Conservation (phyloP, 2,797 vertebrate species). For the Parauchenoglanis ngamensis region DNA sequence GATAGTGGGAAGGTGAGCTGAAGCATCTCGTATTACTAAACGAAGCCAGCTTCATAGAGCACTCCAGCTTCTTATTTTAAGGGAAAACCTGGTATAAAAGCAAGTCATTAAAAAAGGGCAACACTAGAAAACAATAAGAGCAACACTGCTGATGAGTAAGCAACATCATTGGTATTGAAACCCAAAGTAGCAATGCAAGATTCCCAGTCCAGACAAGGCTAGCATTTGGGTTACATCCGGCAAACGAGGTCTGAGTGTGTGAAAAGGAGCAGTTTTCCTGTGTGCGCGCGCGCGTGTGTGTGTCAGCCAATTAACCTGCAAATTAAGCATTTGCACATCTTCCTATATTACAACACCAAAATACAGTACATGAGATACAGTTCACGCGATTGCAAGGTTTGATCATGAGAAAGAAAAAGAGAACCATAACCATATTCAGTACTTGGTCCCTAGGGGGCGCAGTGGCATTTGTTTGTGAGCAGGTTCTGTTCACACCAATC, state of each 20-base stretch:
- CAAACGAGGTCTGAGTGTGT: not conserved
- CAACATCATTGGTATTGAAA: not conserved
- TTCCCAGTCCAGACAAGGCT: not conserved
- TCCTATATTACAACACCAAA: slow-evolving; percentile 50
- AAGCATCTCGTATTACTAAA: not conserved
- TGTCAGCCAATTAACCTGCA: not conserved
- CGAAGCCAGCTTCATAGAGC: not conserved
- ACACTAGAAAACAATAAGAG: not conserved
- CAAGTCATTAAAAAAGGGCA: not conserved
- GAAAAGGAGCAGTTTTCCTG: not conserved
- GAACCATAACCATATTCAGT: slow-evolving; percentile 7
- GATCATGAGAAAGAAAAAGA: slow-evolving; percentile 57
- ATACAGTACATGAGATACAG: slow-evolving; percentile 62
- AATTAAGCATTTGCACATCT: slow-evolving; percentile 45
- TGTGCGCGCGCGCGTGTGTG: too few species aligned
- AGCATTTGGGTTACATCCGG: not conserved
- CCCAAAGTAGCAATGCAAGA: not conserved
- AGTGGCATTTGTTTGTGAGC: slow-evolving; percentile 10
- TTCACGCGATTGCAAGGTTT: slow-evolving; percentile 56
- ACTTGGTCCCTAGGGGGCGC: slow-evolving; percentile 16
- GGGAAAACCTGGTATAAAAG: not conserved
- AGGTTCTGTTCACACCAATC: not conserved
- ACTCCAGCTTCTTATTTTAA: not conserved
- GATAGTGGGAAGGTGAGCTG: not conserved
- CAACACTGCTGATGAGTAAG: not conserved